Evolutionary conservation across 1,140 invertebrate species (phyloP).

Genomic region (Eueides isabella): DNA sequence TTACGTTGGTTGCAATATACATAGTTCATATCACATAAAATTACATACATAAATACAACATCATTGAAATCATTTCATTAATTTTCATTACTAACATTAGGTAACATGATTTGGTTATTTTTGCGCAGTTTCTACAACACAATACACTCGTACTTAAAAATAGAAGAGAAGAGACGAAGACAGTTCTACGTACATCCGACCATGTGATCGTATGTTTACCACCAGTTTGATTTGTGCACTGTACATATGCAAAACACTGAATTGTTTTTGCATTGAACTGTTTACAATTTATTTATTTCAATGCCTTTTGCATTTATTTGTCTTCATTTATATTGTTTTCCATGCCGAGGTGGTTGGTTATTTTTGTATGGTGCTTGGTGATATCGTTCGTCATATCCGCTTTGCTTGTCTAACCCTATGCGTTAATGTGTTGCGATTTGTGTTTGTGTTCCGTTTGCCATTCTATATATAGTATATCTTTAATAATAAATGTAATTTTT

Average conservation of each 20-base stretch:
- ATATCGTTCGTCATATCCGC: slow-evolving; percentile 30
- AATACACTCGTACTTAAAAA: slow-evolving; percentile 79
- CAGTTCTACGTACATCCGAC: slow-evolving; percentile 68
- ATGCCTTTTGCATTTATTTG: slow-evolving; percentile 11
- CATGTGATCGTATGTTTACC: slow-evolving; percentile 68
- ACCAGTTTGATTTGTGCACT: slow-evolving; percentile 62
- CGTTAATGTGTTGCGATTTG: slow-evolving; percentile 74
- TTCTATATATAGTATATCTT: not conserved
- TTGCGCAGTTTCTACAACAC: slow-evolving; percentile 77
- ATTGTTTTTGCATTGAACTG: slow-evolving; percentile 18
- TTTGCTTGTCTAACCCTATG: slow-evolving; percentile 64
- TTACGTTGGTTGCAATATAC: not conserved
- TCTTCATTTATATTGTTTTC: slow-evolving; percentile 24
- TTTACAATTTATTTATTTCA: slow-evolving; percentile 12
- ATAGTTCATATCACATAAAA: not conserved
- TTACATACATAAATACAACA: not conserved
- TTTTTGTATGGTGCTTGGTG: slow-evolving; percentile 29
- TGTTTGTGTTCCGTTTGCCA: slow-evolving; percentile 70
- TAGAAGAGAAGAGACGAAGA: slow-evolving; percentile 67
- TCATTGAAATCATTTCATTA: not conserved
- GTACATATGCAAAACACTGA: slow-evolving; percentile 52
- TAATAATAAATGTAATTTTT: not conserved
- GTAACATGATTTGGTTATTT: slow-evolving; percentile 52
- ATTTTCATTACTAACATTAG: slow-evolving; percentile 25
- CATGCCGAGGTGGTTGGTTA: slow-evolving; percentile 24